Conservation (phyloP, 2,888 invertebrate genomes). For the Parthenolecanium corni region DNA sequence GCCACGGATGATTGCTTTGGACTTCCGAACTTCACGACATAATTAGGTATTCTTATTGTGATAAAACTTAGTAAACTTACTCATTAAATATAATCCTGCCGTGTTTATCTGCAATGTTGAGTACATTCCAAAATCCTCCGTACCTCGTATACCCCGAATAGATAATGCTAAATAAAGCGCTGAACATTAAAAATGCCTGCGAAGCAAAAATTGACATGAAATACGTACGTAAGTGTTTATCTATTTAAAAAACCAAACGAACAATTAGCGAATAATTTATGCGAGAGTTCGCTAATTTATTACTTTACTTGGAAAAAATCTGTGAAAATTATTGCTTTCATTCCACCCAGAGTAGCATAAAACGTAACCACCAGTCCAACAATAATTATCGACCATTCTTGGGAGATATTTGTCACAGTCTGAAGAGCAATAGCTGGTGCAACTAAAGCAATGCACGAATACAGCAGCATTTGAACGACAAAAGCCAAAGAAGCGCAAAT, state of each 20-base stretch:
- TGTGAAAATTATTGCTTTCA: slow-evolving; percentile 80
- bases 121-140: slow-evolving; percentile 57
- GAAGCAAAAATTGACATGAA: background rate
- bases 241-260: background rate
- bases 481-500: slow-evolving; percentile 71
- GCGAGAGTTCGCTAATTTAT: too few relatives aligned
- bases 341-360: slow-evolving; percentile 55
- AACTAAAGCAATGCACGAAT: slow-evolving; percentile 83
- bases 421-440: slow-evolving; percentile 79
- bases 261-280: background rate
- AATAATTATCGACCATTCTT: slow-evolving; percentile 40
- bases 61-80: too few relatives aligned
- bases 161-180: slow-evolving; percentile 65
- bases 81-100: slow-evolving; percentile 23
- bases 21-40: too few relatives aligned
- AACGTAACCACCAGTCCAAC: slow-evolving; percentile 42
- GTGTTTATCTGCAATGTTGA: slow-evolving; percentile 41
- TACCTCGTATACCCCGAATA: slow-evolving; percentile 54
- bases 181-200: slow-evolving; percentile 67
- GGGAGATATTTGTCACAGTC: slow-evolving; percentile 44
- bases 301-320: slow-evolving; percentile 56
- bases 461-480: slow-evolving; percentile 76
- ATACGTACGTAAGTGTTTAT: background rate
- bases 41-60: too few relatives aligned
- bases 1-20: too few relatives aligned